Evolutionary conservation across 2,113 vertebrate species (phyloP).

Genomic region (Tyto alba): DNA sequence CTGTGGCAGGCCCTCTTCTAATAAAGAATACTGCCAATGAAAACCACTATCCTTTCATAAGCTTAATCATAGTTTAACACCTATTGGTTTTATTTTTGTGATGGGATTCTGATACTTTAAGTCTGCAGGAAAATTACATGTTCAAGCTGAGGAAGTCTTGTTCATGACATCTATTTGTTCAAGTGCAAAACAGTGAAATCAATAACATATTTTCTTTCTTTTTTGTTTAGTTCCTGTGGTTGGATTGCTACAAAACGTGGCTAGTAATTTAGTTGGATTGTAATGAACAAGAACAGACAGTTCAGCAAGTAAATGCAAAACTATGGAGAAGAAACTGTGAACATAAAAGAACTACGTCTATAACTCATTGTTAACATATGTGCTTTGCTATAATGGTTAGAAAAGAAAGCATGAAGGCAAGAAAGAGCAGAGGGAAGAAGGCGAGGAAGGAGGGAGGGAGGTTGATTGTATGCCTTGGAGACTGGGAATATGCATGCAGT

Average conservation of each 20-base stretch:
- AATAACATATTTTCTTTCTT: not conserved
- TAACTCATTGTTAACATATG: not conserved
- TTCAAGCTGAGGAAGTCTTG: not conserved
- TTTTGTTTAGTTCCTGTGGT: not conserved
- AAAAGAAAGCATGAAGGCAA: not conserved
- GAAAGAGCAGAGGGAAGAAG: not conserved
- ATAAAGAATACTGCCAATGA: not conserved
- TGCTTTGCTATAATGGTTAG: not conserved
- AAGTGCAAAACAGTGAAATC: not conserved
- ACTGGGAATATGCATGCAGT: not conserved
- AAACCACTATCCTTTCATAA: not conserved
- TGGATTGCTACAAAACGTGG: not conserved
- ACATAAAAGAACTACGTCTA: not conserved
- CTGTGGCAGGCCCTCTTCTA: not conserved
- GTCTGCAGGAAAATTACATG: not conserved
- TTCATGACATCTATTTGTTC: not conserved
- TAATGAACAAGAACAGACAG: not conserved
- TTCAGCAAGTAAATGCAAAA: not conserved
- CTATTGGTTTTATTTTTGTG: not conserved
- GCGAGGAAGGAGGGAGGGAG: rapidly evolving
- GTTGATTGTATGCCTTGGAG: not conserved
- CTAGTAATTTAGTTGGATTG: not conserved
- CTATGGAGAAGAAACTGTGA: not conserved
- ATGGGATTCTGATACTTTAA: not conserved
- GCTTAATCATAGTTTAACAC: not conserved